Base-by-base conservation (phyloP, 2,113 vertebrate species). In the Jacana jacana region DNA sequence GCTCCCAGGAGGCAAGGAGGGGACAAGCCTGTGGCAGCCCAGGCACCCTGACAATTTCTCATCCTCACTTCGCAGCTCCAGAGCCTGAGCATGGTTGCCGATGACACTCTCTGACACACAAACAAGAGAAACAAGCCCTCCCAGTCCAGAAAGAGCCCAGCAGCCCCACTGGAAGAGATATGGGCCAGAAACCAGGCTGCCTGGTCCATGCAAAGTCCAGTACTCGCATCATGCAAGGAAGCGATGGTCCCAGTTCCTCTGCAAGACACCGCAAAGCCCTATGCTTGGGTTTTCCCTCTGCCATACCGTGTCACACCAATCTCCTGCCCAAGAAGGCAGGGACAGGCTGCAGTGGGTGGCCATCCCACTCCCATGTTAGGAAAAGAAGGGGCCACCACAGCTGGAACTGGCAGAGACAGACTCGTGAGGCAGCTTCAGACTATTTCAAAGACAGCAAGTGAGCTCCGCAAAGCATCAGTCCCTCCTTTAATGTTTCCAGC, bases 131-230 rank as follows among this genome's bases (percentile, higher is more conserved):
- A 52, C 0, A 28, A 48, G 49, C n/a, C 49, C 46, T 40, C 33
- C 24, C 33, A 2, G 28, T 16, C 19, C 52, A 11, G 28, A 12
- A 13, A 60, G 35, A 42, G 37, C 25, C 16, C 2, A 8, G 20
- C 2, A 5, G 15, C 23, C 31, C 10, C 2, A 4, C 37, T 8
- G 6, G 2, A 24, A 25, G 55, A 0, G 10, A 6, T 6, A 30
- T 1, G 2, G 60, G 48, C 44, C 44, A 19, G 65, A 28, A 54
- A 13, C 11, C 37, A 6, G 68, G 30, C 18, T 27, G 28, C 44
- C 51, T 8, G 11, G 17, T 46, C 39, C 77, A 4, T 1, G 22
- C 58, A 12, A 9, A 37, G 52, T 3, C 60, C 65, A 6, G 17
- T 13, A 27, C 54, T 30, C 7, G 0, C 48, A 13, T 4, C 13